Conservation (phyloP, 2,797 vertebrate genomes). For the Monodelphis domestica region DNA sequence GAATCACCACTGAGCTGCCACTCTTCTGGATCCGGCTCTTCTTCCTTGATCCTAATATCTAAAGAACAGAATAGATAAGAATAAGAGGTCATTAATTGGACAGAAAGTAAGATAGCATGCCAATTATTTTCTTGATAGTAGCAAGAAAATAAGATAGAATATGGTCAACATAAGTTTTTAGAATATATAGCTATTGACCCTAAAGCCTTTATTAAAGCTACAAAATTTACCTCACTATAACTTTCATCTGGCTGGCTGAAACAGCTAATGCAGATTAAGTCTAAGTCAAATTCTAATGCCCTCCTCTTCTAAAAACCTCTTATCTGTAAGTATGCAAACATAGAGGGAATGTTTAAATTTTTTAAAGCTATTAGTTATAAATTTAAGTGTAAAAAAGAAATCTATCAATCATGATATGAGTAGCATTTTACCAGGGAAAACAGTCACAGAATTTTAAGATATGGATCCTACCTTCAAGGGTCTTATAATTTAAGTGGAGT, state of each 20-base stretch:
- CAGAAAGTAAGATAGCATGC: constrained; percentile 54
- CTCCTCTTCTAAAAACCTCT: constrained; percentile 41
- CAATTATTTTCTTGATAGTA: constrained; percentile 65
- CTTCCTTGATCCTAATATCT: constrained; percentile 98
- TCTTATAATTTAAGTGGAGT: constrained; percentile 37
- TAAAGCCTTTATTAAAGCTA: constrained; percentile 63
- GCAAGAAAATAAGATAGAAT: constrained; percentile 51
- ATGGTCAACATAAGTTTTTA: constrained; percentile 65
- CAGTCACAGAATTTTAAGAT: neutral
- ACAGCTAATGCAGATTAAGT: constrained; percentile 45
- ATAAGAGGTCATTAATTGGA: constrained; percentile 76
- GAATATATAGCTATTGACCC: constrained; percentile 49
- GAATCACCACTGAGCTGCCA: constrained; percentile 98
- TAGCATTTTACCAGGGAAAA: constrained; percentile 20
- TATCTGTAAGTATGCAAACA: constrained; percentile 34
- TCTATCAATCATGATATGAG: constrained; percentile 26
- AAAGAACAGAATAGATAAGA: constrained; percentile 74
- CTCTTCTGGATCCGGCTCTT: constrained; percentile 97
- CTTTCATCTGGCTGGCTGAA: constrained; percentile 37
- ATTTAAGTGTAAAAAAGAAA: constrained; percentile 54
- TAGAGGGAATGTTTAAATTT: constrained; percentile 12
- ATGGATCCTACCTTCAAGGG: constrained; percentile 31
- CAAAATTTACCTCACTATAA: constrained; percentile 70
- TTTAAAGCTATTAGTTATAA: constrained; percentile 35
- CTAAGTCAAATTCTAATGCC: constrained; percentile 39